Evolutionary conservation across 1,140 invertebrate genomes (phyloP), one percentile per base, ranked within the genome.

Genomic region (Lithobius niger): DNA sequence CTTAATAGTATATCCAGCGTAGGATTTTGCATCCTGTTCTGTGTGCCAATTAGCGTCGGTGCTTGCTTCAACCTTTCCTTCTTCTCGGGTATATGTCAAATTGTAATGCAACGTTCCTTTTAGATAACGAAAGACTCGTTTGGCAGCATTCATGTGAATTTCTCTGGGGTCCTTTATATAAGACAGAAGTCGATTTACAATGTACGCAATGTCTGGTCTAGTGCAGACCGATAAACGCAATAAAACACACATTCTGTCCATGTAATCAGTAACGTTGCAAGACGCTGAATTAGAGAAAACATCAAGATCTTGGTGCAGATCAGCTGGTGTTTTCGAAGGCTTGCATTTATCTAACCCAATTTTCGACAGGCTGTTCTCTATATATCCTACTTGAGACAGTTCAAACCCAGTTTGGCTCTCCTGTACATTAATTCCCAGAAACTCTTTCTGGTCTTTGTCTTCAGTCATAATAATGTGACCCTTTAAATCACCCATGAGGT

Each of bases 131-230:
- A 74, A 57, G 0, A 76, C 59, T 47, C 72, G 47, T 55, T 75
- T 74, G 0, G 65, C 66, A 53, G 66, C 62, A 1, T 55, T 59
- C 68, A 70, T 74, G 60, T 76, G 71, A 19, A 44, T 42, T 48
- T 57, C 10, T 24, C 26, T 51, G 54, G 65, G 67, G 55, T 59
- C 64, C 47, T 64, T 66, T 57, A 69, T 68, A 56, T 71, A 76
- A 56, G 71, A 69, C 52, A 67, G 69, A 18, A 74, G 58, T 42
- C 63, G 65, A 58, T 62, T 68, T 0, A 75, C 69, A 22, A 68
- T 62, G 62, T 60, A 73, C 1, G 68, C 57, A 24, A 76, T 70
- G 59, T 75, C 74, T 49, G 73, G 74, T 24, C 73, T 52, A n/a
- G 71, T 74, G 1, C 61, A 55, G 16, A 67, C 56, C 15, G 65